Percentiles rank a stretch among this genome's conserved stretches.
Conservation (phyloP, 2,113 vertebrate species). For the Conger conger region DNA sequence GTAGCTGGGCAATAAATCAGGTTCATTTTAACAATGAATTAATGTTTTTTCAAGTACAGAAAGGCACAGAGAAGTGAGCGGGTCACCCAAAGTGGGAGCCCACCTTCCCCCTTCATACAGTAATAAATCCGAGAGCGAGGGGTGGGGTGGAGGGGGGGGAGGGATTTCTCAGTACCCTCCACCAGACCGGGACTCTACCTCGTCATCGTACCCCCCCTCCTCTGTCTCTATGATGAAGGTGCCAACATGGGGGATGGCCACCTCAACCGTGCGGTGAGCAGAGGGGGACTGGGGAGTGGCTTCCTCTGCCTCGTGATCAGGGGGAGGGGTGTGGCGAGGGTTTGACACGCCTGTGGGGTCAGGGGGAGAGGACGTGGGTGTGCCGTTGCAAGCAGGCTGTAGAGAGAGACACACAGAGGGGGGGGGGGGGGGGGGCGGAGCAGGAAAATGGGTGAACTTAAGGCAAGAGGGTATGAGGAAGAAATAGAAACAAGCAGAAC, state of each 20-base stretch:
- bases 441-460: neutral
- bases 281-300: conserved; percentile 37
- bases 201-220: conserved; percentile 95
- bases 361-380: neutral
- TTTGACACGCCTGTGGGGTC: neutral
- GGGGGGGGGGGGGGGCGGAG: neutral
- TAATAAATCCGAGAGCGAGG: neutral
- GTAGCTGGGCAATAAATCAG: neutral
- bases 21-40: neutral
- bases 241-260: conserved; percentile 91
- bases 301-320: conserved; percentile 1
- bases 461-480: neutral
- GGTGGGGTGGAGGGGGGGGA: neutral
- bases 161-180: neutral
- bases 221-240: conserved; percentile 92
- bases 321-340: neutral
- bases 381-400: neutral
- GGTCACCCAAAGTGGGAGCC: neutral
- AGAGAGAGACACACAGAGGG: neutral
- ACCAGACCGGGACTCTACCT: conserved; percentile 76
- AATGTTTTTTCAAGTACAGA: too few relatives aligned
- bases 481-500: neutral
- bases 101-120: neutral
- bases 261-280: conserved; percentile 86
- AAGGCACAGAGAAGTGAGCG: neutral